Evolutionary conservation across 2,888 invertebrate genomes (phyloP), one percentile per base, ranked within the genome.

Genomic region (Pecten maximus): DNA sequence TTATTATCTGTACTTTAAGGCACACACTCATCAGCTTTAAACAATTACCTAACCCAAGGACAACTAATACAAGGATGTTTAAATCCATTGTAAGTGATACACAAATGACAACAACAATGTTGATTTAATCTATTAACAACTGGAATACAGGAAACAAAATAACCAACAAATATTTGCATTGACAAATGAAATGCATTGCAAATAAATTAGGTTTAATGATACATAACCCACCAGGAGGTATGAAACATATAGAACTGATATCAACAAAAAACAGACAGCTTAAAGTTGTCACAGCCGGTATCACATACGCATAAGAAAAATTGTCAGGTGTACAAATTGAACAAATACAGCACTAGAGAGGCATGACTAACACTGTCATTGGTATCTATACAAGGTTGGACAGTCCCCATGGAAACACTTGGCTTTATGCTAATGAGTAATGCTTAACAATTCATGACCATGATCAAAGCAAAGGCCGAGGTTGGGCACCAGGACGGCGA

Each of bases 391-490:
- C 35, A 35, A 74, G 74, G 74, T 60, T 60, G 60, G 60, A 60
- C 60, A 0, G 60, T 74, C 74, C 74, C 35, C 35, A 28, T 74
- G 35, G 74, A 28, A 74, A 74, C 28, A 10, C 28, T 74, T 74
- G 35, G 74, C 28, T 74, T 74, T 74, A 74, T 74, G 74, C 10
- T 74, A 74, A 74, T 74, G 74, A 74, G 12, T 10, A 23, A 74
- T 35, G 74, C 23, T 74, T 35, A 74, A 74, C 35, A 74, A 74
- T 74, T 74, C 74, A 74, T 74, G 74, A 74, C 74, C 74, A 74
- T 10, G 74, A 74, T 74, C 74, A 74, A 74, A 74, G 74, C 74
- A 10, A 35, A 74, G 74, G 74, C 12, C 8, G 74, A 74, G 74
- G 74, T 74, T 74, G 35, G 74, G 35, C 35, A 74, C 74, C 74